Evolutionary conservation across 2,113 vertebrate species (phyloP).

Genomic region (Rhinoptilus africanus): DNA sequence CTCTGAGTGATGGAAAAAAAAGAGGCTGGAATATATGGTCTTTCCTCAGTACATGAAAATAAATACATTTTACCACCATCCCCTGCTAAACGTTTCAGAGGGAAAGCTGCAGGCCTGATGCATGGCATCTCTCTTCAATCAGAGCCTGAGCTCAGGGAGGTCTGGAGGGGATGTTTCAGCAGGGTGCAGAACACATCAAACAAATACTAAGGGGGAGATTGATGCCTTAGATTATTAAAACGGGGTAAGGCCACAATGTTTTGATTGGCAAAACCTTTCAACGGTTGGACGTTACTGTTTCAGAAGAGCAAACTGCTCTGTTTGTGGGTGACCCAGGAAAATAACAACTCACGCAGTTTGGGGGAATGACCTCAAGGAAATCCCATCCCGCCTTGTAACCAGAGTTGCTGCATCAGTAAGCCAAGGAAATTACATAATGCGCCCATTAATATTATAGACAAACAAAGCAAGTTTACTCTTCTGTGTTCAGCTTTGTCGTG

Average conservation of each 20-base stretch:
- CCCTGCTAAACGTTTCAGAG: constrained; percentile 31
- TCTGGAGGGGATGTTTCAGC: constrained; percentile 57
- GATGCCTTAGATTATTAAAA: constrained; percentile 62
- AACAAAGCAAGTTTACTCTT: constrained; percentile 1
- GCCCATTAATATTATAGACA: constrained; percentile 2
- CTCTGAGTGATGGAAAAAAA: constrained; percentile 65
- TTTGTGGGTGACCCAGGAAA: constrained; percentile 67
- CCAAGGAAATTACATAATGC: constrained; percentile 42
- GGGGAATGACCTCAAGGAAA: constrained; percentile 64
- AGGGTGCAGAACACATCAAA: constrained; percentile 53
- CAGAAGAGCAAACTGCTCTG: constrained; percentile 57
- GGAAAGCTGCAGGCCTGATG: constrained; percentile 19
- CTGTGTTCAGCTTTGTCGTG: neutral
- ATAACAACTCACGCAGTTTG: constrained; percentile 41
- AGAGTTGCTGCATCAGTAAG: constrained; percentile 36
- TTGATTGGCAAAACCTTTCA: constrained; percentile 56
- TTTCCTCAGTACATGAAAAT: constrained; percentile 56
- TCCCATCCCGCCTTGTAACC: constrained; percentile 48
- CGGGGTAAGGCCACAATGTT: constrained; percentile 40
- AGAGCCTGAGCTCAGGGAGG: constrained; percentile 16
- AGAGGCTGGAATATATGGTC: constrained; percentile 55
- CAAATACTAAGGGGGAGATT: constrained; percentile 47
- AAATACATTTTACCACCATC: constrained; percentile 58
- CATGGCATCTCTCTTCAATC: constrained; percentile 46
- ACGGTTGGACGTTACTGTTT: constrained; percentile 51